Conservation (phyloP, 2,888 invertebrate genomes). For the Conchocele bisecta region DNA sequence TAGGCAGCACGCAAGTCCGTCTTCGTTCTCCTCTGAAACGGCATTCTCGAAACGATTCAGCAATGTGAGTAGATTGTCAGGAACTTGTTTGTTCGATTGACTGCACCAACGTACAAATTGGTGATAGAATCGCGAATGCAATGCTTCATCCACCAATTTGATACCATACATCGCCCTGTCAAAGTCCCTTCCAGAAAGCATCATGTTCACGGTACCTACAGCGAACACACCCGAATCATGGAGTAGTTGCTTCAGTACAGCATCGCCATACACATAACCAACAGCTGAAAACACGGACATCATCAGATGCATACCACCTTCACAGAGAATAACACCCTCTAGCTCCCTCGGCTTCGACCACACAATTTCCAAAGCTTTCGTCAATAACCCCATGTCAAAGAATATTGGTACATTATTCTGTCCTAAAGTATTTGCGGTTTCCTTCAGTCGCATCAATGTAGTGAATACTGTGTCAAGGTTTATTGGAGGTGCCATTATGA, state of each 20-base stretch:
- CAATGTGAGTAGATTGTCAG: too few relatives aligned
- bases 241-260: conserved; percentile 14
- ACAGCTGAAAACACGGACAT: conserved; percentile 27
- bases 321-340: conserved; percentile 19
- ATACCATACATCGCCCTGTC: conserved; percentile 25
- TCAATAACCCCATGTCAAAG: conserved; percentile 29
- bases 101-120: too few relatives aligned
- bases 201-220: conserved; percentile 16
- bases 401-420: conserved; percentile 10
- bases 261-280: conserved; percentile 23
- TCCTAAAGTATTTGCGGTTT: conserved; percentile 24
- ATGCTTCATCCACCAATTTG: conserved; percentile 25
- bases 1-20: too few relatives aligned
- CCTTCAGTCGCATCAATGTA: conserved; percentile 12
- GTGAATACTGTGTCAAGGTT: conserved; percentile 27
- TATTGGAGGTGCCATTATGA: conserved; percentile 23
- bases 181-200: conserved; percentile 35
- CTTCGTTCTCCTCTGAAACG: too few relatives aligned
- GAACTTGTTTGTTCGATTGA: too few relatives aligned
- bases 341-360: conserved; percentile 19
- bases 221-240: conserved; percentile 29
- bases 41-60: too few relatives aligned
- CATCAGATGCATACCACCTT: conserved; percentile 36
- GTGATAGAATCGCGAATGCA: too few relatives aligned
- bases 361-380: conserved; percentile 32